Evolutionary conservation across 2,113 vertebrate genomes (phyloP).

Genomic region (Ctenomys sociabilis): DNA sequence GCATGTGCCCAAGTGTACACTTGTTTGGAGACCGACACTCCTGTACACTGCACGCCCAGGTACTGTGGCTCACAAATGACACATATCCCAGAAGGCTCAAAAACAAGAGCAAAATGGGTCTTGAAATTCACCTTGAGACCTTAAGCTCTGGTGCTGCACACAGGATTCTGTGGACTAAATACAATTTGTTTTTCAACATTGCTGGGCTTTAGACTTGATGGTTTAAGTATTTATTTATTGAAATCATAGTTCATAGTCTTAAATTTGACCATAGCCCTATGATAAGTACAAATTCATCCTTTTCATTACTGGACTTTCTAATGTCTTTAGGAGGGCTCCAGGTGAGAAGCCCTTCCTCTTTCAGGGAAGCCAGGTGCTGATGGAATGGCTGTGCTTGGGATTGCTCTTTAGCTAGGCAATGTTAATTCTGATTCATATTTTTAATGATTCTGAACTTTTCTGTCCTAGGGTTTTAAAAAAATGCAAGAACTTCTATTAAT

Average conservation of each 20-base stretch:
- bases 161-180: background rate
- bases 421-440: slow-evolving; percentile 26
- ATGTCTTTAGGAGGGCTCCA: background rate
- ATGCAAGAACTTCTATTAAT: background rate
- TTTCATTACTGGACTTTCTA: slow-evolving; percentile 24
- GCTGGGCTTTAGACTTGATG: background rate
- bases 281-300: slow-evolving; percentile 55
- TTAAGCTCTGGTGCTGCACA: background rate
- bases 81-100: background rate
- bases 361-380: background rate
- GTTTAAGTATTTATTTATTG: slow-evolving; percentile 72
- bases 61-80: background rate
- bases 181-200: background rate
- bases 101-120: background rate
- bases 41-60: background rate
- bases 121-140: background rate
- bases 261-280: slow-evolving; percentile 62
- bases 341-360: background rate
- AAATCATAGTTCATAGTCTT: slow-evolving; percentile 71
- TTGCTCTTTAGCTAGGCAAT: background rate
- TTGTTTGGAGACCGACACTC: background rate
- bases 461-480: background rate
- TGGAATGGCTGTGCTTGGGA: background rate
- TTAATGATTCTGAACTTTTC: slow-evolving; percentile 27
- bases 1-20: background rate